Conservation (phyloP, 2,113 vertebrate species). For the Himantopus leucocephalus region DNA sequence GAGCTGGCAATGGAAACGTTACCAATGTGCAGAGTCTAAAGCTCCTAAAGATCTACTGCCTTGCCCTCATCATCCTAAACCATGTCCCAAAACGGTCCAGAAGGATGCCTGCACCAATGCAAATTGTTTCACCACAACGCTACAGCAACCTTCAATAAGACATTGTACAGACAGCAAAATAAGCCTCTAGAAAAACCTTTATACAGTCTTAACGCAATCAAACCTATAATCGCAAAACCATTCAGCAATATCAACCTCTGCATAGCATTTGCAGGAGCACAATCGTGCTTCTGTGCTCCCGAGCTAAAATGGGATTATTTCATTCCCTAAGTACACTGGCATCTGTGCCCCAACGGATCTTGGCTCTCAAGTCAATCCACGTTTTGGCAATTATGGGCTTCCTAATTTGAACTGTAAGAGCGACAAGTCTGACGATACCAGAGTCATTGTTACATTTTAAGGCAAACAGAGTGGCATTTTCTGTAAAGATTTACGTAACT, state of each 20-base stretch:
- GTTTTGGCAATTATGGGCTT: background rate
- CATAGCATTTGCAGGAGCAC: background rate
- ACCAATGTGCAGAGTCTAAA: background rate
- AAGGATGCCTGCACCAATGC: background rate
- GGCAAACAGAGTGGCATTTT: background rate
- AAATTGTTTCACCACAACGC: background rate
- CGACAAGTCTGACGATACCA: background rate
- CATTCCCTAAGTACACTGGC: background rate
- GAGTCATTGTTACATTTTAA: background rate
- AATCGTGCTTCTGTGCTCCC: background rate
- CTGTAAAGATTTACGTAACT: background rate
- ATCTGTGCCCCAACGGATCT: background rate
- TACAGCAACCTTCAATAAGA: background rate
- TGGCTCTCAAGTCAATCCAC: background rate
- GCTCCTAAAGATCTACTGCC: background rate
- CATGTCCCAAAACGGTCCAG: background rate
- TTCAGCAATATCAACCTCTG: constrained; percentile 12
- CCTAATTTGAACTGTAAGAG: background rate
- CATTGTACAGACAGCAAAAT: background rate
- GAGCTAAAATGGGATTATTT: background rate
- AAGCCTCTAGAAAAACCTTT: background rate
- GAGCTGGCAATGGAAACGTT: background rate
- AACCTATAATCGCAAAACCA: constrained; percentile 12
- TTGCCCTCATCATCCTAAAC: background rate
- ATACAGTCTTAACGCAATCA: background rate